Conservation (phyloP, 2,888 invertebrate species). For the Cistogaster globosa region DNA sequence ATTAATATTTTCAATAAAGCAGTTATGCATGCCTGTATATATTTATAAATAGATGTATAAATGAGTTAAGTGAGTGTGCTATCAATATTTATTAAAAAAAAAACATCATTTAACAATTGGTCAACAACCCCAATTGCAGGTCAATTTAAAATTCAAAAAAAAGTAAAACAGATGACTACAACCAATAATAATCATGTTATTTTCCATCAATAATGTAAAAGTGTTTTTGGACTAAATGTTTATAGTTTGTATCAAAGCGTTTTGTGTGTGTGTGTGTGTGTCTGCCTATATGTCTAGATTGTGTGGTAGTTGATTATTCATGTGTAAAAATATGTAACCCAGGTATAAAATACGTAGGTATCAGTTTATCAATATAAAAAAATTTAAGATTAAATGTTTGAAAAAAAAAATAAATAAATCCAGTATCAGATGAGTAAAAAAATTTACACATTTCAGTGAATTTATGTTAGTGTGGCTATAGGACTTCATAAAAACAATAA, state of each 20-base stretch:
- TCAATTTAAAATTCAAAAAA: constrained; percentile 56
- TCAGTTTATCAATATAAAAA: constrained; percentile 37
- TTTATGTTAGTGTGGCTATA: constrained; percentile 61
- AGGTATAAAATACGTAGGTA: constrained; percentile 31
- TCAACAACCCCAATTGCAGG: constrained; percentile 71
- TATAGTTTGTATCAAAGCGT: no score
- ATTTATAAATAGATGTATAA: neutral
- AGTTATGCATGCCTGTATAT: constrained; percentile 17
- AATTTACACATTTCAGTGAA: neutral
- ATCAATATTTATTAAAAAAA: constrained; percentile 32
- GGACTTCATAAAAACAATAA: constrained; percentile 18
- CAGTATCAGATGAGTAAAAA: neutral
- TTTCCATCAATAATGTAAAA: constrained; percentile 38
- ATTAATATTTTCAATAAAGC: constrained; percentile 52
- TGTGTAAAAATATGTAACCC: constrained; percentile 54
- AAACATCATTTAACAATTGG: constrained; percentile 60
- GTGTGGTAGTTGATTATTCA: constrained; percentile 54
- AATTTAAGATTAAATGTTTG: constrained; percentile 18
- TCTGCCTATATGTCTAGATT: neutral
- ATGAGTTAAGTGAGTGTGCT: neutral
- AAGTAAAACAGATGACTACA: constrained; percentile 45
- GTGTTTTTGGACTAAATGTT: neutral
- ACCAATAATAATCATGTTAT: constrained; percentile 45
- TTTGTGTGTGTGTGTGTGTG: neutral
- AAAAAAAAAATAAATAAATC: constrained; percentile 36